These are phyloP conservation scores for Silurus glanis DNA, from an alignment of 2,113 vertebrate genomes.

Conservation along the genomic window DNA sequence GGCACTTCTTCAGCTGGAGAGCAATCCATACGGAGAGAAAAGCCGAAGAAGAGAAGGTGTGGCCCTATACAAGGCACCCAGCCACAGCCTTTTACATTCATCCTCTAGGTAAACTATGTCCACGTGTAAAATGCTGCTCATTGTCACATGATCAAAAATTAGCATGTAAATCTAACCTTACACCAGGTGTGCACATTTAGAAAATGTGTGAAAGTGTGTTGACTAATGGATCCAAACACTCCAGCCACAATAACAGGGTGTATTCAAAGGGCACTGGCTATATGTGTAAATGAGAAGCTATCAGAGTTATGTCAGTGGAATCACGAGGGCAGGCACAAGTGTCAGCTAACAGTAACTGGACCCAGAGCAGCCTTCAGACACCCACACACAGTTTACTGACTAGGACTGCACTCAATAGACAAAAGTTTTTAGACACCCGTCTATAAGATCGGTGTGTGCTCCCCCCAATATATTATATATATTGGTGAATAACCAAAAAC, in stretches of 20 bases:
- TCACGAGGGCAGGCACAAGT: constrained; percentile 1
- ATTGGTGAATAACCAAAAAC: no score
- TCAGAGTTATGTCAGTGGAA: constrained; percentile 27
- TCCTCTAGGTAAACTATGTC: neutral
- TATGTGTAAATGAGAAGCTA: constrained; percentile 40
- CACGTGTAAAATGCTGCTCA: neutral
- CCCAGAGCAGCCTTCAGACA: neutral
- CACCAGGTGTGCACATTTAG: neutral
- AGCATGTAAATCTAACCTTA: neutral
- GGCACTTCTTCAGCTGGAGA: constrained; percentile 4
- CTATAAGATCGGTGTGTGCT: no score
- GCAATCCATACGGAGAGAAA: constrained; percentile 14
- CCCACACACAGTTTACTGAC: neutral
- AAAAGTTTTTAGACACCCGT: no score
- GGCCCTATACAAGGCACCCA: neutral
- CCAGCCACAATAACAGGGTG: neutral
- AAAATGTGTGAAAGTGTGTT: neutral
- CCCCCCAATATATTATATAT: no score
- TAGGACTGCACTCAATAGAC: no score
- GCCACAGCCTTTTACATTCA: constrained; percentile 11
- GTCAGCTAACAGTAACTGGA: constrained; percentile 43
- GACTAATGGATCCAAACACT: neutral
- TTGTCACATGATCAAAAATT: neutral
- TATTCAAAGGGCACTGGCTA: constrained; percentile 18
- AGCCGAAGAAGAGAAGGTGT: constrained; percentile 7